Conservation (phyloP, 2,888 invertebrate species). For the Drosophila nr. medialis region DNA sequence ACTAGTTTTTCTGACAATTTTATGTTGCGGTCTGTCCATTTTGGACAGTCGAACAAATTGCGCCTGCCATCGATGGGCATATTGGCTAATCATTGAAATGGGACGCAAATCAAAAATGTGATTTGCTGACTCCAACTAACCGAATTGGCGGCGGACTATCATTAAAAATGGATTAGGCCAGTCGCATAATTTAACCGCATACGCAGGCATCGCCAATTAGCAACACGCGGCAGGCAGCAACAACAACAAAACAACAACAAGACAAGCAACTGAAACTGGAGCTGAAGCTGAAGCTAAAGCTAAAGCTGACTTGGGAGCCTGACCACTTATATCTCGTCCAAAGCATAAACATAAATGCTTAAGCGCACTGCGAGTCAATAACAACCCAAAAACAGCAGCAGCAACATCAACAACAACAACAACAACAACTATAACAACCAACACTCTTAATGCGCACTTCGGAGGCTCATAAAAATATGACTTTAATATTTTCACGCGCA, state of each 20-base stretch:
- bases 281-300: slow-evolving; percentile 1
- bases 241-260: slow-evolving; percentile 12
- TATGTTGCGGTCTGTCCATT: slow-evolving; percentile 46
- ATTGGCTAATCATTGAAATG: slow-evolving; percentile 59
- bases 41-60: slow-evolving; percentile 55
- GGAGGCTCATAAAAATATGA: slow-evolving; percentile 80
- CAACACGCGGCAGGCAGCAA: slow-evolving; percentile 37
- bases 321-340: slow-evolving; percentile 53
- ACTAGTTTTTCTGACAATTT: slow-evolving; percentile 70
- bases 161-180: slow-evolving; percentile 80
- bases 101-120: slow-evolving; percentile 42
- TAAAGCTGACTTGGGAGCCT: slow-evolving; percentile 15
- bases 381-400: slow-evolving; percentile 39
- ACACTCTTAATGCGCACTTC: slow-evolving; percentile 73
- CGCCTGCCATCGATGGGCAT: slow-evolving; percentile 54
- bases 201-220: slow-evolving; percentile 58
- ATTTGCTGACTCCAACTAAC: slow-evolving; percentile 23
- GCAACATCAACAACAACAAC: slow-evolving; percentile 22
- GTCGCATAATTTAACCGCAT: slow-evolving; percentile 69
- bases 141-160: slow-evolving; percentile 46
- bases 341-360: slow-evolving; percentile 62
- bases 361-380: slow-evolving; percentile 52
- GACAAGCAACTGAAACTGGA: slow-evolving; percentile 5
- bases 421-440: slow-evolving; percentile 33
- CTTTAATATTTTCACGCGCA: slow-evolving; percentile 81